Evolutionary conservation across 2,888 invertebrate species (phyloP).

Genomic region (Catocala fraxini): DNA sequence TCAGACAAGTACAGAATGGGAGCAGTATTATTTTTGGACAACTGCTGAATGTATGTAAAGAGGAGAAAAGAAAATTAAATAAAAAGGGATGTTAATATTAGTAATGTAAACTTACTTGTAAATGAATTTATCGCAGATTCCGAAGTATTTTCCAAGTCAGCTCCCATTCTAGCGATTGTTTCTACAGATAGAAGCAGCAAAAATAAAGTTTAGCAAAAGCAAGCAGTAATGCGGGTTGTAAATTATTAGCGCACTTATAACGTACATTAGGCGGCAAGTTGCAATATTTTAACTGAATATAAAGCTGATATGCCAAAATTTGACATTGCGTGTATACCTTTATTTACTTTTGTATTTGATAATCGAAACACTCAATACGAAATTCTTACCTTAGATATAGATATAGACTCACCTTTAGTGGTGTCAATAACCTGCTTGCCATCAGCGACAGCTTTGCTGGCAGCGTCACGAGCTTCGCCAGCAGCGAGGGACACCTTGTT

Average conservation of each 20-base stretch:
- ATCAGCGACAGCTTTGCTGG: constrained; percentile 79
- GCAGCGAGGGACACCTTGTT: constrained; percentile 82
- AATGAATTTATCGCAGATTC: constrained; percentile 78
- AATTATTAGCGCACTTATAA: too few relatives aligned
- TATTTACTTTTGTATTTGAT: too few relatives aligned
- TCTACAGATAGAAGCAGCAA: constrained; percentile 61
- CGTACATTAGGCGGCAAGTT: too few relatives aligned
- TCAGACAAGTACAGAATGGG: not conserved
- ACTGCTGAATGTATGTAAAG: too few relatives aligned
- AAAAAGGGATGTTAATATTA: too few relatives aligned
- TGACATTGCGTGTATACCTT: too few relatives aligned
- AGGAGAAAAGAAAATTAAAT: constrained; percentile 2
- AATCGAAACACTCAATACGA: too few relatives aligned
- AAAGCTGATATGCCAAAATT: too few relatives aligned
- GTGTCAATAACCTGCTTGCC: constrained; percentile 83
- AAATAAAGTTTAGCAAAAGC: constrained; percentile 19
- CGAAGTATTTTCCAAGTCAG: constrained; percentile 81
- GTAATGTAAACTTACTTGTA: constrained; percentile 66
- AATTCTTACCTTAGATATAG: not conserved
- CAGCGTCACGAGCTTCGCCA: constrained; percentile 80
- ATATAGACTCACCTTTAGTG: constrained; percentile 71
- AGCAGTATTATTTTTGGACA: not conserved
- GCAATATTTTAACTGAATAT: too few relatives aligned
- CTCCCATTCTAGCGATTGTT: constrained; percentile 75
- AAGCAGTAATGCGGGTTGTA: too few relatives aligned